Evolutionary conservation across 2,113 vertebrate species (phyloP).

Genomic region (Megaceryle maxima): DNA sequence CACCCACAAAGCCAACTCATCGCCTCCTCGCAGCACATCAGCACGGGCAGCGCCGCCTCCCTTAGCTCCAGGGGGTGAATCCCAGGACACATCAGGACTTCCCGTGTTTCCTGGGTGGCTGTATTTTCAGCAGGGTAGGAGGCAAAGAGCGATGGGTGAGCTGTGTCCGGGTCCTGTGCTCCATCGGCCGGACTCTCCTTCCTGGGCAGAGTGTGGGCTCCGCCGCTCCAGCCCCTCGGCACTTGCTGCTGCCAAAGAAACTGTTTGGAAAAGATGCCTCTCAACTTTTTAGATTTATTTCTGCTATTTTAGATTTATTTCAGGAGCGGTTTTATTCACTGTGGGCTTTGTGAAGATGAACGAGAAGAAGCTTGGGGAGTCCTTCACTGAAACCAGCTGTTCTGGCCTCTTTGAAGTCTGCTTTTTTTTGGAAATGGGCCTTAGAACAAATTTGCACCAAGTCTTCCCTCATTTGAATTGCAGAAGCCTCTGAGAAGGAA

Average conservation of each 20-base stretch:
- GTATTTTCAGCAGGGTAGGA: accelerated
- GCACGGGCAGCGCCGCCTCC: background rate
- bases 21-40: background rate
- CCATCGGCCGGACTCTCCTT: background rate
- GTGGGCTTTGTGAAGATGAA: background rate
- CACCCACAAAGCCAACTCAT: background rate
- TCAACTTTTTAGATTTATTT: background rate
- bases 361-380: background rate
- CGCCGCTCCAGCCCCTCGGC: background rate
- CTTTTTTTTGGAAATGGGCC: background rate
- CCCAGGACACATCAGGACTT: background rate
- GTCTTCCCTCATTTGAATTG: background rate
- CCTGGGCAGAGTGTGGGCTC: background rate
- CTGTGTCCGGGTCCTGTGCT: background rate
- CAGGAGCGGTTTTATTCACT: background rate
- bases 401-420: background rate
- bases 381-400: background rate
- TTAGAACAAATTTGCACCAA: background rate
- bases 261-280: background rate
- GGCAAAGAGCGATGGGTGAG: accelerated
- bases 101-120: background rate
- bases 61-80: background rate
- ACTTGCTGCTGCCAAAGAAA: background rate
- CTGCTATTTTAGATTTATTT: background rate
- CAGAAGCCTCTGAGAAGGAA: background rate